Evolutionary conservation across 2,888 invertebrate genomes (phyloP).

Genomic region (Drosophila engyochracea): DNA sequence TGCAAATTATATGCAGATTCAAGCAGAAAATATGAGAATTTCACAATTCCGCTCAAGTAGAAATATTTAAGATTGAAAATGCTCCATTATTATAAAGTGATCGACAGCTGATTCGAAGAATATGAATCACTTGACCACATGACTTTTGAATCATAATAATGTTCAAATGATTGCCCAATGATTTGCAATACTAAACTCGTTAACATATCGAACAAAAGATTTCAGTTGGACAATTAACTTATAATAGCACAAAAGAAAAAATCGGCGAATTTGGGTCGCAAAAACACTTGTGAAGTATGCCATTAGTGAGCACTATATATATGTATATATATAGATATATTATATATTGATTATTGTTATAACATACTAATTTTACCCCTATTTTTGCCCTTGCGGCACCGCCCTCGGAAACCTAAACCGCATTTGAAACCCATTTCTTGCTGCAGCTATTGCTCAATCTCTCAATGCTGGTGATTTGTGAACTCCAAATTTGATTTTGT

Average conservation of each 20-base stretch:
- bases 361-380: not conserved
- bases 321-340: not conserved
- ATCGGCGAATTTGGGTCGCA: conserved; percentile 42
- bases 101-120: not conserved
- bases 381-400: conserved; percentile 48
- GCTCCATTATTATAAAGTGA: not conserved
- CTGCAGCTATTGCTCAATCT: conserved; percentile 17
- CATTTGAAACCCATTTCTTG: conserved; percentile 29
- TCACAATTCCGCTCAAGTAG: not conserved
- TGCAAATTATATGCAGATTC: conserved; percentile 17
- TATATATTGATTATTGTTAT: conserved; percentile 28
- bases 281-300: conserved; percentile 35
- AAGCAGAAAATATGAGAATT: not conserved
- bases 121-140: conserved; percentile 3
- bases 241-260: conserved; percentile 15
- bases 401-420: conserved; percentile 20
- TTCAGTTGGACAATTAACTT: conserved; percentile 21
- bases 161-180: conserved; percentile 10
- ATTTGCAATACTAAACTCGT: conserved; percentile 30
- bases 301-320: conserved; percentile 28
- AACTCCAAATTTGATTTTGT: conserved; percentile 38
- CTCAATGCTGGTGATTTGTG: conserved; percentile 42
- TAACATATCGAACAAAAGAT: conserved; percentile 17
- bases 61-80: not conserved
- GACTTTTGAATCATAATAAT: conserved; percentile 9